A percentile compares a stretch with the other conserved stretches of the same genome.
These are phyloP conservation scores for Sinocyclocheilus anshuiensis DNA, from an alignment of 2,113 vertebrate genomes.

Conservation along the genomic window DNA sequence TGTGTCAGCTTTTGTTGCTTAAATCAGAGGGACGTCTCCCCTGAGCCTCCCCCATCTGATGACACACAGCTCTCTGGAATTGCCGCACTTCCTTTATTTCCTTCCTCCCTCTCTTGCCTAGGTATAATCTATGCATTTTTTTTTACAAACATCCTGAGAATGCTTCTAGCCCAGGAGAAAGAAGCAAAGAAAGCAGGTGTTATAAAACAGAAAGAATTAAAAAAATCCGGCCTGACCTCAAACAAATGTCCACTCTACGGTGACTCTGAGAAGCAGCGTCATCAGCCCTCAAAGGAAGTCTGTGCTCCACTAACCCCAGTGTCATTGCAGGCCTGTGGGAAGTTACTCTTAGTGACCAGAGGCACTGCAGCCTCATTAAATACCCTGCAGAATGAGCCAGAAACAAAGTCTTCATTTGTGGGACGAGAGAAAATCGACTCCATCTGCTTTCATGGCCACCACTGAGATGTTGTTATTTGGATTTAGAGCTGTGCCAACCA, in stretches of 20 bases:
- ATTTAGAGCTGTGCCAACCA: slow-evolving; percentile 24
- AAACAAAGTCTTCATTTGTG: slow-evolving; percentile 23
- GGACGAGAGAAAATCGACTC: slow-evolving; percentile 10
- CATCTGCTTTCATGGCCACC: slow-evolving; percentile 19
- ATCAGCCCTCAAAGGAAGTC: not conserved
- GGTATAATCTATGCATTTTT: not conserved
- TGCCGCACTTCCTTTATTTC: slow-evolving; percentile 31
- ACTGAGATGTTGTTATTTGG: slow-evolving; percentile 31
- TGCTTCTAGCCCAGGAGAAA: not conserved
- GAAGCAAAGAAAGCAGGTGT: not conserved
- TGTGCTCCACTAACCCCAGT: not conserved
- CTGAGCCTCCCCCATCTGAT: slow-evolving; percentile 10
- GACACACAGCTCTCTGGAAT: slow-evolving; percentile 30
- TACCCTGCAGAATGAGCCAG: not conserved
- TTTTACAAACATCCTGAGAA: slow-evolving; percentile 27
- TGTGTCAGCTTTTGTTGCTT: slow-evolving; percentile 44
- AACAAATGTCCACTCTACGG: not conserved
- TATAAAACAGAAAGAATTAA: not conserved
- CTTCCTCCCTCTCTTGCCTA: not conserved
- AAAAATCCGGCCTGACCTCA: not conserved
- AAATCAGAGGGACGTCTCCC: slow-evolving; percentile 37
- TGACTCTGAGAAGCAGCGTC: not conserved
- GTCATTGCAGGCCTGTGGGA: not conserved
- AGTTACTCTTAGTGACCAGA: not conserved
- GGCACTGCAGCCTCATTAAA: slow-evolving; percentile 29